Base-by-base conservation (phyloP, 2,888 invertebrate genomes). In the Torymus auratus region DNA sequence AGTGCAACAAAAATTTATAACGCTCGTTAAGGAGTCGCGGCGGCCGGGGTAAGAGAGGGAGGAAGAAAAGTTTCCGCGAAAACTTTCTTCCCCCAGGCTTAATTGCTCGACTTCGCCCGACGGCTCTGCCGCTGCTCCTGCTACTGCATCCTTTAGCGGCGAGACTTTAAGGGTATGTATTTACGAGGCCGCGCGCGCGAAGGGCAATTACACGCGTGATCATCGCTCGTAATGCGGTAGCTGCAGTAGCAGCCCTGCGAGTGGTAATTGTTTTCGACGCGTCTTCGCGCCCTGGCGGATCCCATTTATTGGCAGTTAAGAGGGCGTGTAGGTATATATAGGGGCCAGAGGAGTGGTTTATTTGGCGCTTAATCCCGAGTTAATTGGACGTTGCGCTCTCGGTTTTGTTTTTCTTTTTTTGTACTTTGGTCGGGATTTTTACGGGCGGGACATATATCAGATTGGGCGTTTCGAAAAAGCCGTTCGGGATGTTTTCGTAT, bases 1-100 rank as follows among this genome's bases (percentile, higher is more conserved):
- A 84, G 87, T 84, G 86, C 86, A 87, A 87, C 87, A 88, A 87
- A 87, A 88, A 88, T 88, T 87, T 88, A 88, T 88, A 88, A 86
- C 85, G 85, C 88, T 88, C 88, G 87, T 88, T 87, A 89, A 88
- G 85, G 61, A 65, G 50, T 72, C 17, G n/a, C n/a, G n/a, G n/a
- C n/a, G 41, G 52, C 0, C n/a, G 41, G 53, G 84, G 86, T 75
- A 84, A 20, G 52, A 65, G 76, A 17, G 67, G 67, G 58, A 56
- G 74, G 53, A 28, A 72, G 76, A 52, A 68, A 71, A 79, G 74
- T 86, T 86, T 83, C 14, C 75, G 84, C 83, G 83, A 84, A 76
- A 77, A 81, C 64, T 73, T 81, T 77, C 58, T 41, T 41, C 23
- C 70, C 41, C 3, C 17, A 53, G 50, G 13, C 85, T 85, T 86